Base-by-base conservation (phyloP, 92 coral and sea anemone genomes). In the Metridium senile region DNA sequence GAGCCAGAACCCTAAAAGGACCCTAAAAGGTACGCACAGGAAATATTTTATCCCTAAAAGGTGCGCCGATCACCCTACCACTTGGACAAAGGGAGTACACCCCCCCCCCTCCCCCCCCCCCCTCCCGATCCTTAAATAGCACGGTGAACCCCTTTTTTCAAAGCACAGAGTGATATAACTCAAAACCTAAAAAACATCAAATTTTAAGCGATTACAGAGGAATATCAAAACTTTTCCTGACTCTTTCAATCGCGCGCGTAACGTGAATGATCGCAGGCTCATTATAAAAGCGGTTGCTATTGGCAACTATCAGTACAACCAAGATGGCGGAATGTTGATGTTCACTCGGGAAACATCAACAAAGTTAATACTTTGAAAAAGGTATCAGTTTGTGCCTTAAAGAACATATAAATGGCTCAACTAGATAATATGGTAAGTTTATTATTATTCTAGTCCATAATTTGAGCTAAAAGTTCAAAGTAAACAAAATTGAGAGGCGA, bases 381-480 rank as follows among this genome's bases (percentile, higher is more conserved):
- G 11, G 31, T 52, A 58, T 8, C 45, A 23, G 6, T 51, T 27
- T 52, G 23, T 11, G 33, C 57, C 32, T 39, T 67, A 1, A 66
- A 61, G 25, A 51, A 35, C 28, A 13, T 6, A 11, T 9, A 25
- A 49, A 85, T 85, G 89, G 85, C 89, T 30, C 89, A 85, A 31
- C 13, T 75, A 7, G 89, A 85, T 20, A 79, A 80, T 53, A 23
- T 85, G 57, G 89, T 85, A 53, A 67, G 82, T 80, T 33, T 49
- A 11, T 52, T 33, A 13, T 58, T 25, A 11, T 33, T 33, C 20
- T 59, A 54, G 59, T 54, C 17, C 16, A 54, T 3, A 54, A 54
- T 2, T 3, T 9, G 3, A 10, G 23, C 23, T 54, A 54, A 54
- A 21, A 54, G 2, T 21, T 13, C 59, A 2, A 54, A 54, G 23